Base-by-base conservation (phyloP, 2,888 invertebrate species). In the Gandaritis pyraliata region DNA sequence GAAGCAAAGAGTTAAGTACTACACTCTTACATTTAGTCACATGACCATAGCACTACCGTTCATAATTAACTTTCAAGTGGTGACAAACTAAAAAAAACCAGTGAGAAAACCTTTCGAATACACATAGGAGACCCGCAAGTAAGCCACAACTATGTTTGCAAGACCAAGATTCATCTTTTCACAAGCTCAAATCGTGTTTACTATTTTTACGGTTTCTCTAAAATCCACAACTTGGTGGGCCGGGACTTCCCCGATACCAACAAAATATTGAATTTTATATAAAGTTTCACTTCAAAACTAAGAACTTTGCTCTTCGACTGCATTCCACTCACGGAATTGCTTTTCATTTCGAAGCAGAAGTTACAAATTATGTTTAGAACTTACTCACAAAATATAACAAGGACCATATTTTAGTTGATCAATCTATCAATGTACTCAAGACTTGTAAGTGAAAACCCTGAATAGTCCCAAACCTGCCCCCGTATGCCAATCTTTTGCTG, bases 141-240 rank as follows among this genome's bases (percentile, higher is more conserved):
- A n/a, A 51, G 13, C 49, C 56, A 18, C 62, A 69, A 78, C 72
- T 23, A 74, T 84, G 81, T 85, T 82, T 82, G 81, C 81, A 64
- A 76, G 77, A 73, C 73, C 74, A 71, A 83, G 84, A 86, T 83
- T 59, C 59, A 59, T 61, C 60, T 55, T 85, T 59, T 59, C 59
- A 58, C 13, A 54, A 54, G 82, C 75, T 75, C 78, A 83, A 86
- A 87, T 84, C 77, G 80, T 86, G 85, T 87, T 88, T 86, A 83
- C 83, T 82, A 85, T 87, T 84, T 83, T 86, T 83, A 82, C 80
- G 76, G 77, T 76, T 77, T 73, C 77, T 80, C 80, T 86, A 82
- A 83, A 83, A 70, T 76, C 72, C 70, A 68, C 66, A 68, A 71
- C 36, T 51, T 51, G 71, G 38, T 46, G 41, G n/a, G 50, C 39